Evolutionary conservation across 1,140 invertebrate genomes (phyloP), one percentile per base, ranked within the genome.

Genomic region (Megalonaias nervosa): DNA sequence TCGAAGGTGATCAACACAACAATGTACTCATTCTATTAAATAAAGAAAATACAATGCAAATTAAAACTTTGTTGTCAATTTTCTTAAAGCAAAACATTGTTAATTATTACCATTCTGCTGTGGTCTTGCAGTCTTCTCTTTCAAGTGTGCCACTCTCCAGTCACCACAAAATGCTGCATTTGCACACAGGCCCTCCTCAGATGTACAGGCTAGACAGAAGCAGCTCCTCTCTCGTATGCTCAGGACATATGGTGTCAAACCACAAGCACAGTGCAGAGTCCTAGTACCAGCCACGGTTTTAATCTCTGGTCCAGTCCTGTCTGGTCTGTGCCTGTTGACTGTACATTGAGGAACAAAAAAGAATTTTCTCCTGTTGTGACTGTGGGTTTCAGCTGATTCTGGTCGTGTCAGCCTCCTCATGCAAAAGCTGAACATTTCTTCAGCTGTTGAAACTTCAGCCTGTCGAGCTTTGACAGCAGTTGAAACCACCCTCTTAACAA

Each of bases 161-260:
- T 62, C 13, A 9, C 60, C 60, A 19, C 19, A 11, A 11, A 19
- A 62, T 9, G 9, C 60, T 62, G 60, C 11, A 62, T 23, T 14
- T 11, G 11, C 23, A 62, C 60, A 62, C 23, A n/a, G 60, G 60
- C 60, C 60, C 19, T 62, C 60, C 5, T 15, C 60, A 62, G 0
- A 62, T 58, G 57, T 75, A 64, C 77, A 76, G 11, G 48, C 74
- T 64, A 68, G n/a, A 73, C 72, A 82, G 61, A 79, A 76, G 59
- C 81, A 82, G 66, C 68, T 69, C 17, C 59, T 19, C 16, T 72
- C 70, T 31, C 74, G 16, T 16, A 62, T 55, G 48, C 23, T 19
- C 12, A 78, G 68, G 38, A 79, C 60, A 57, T 48, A 26, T 71
- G 76, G 80, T 23, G 64, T 56, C 15, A 79, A 57, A 9, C 76